phyloP scores from a whole-genome alignment of 2,888 invertebrate genomes.

The Frankliniella intonsa region DNA sequence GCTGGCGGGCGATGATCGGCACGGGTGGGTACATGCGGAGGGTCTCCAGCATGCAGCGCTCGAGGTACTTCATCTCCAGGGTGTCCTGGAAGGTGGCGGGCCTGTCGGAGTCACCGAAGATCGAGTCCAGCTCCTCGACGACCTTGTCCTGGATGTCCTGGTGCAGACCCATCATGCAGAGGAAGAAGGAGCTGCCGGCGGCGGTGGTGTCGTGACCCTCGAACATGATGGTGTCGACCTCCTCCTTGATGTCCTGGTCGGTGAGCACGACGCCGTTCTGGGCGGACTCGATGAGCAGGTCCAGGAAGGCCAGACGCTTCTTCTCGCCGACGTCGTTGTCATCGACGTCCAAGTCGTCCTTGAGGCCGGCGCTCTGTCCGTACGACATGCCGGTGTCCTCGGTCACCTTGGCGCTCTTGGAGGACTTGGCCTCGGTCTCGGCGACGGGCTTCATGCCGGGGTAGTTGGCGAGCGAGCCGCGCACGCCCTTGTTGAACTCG shows the following conservation, averaged over 20 bases:
- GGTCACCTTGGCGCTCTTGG: slow-evolving; percentile 9
- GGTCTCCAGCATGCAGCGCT: slow-evolving; percentile 72
- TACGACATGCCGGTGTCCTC: slow-evolving; percentile 48
- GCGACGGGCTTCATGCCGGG: slow-evolving; percentile 38
- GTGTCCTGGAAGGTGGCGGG: slow-evolving; percentile 73
- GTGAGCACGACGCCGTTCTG: slow-evolving; percentile 68
- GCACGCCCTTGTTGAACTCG: slow-evolving; percentile 41
- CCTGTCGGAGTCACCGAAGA: slow-evolving; percentile 73
- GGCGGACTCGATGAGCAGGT: slow-evolving; percentile 79
- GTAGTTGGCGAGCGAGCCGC: slow-evolving; percentile 39
- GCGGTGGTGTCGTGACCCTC: slow-evolving; percentile 84
- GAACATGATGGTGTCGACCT: slow-evolving; percentile 85
- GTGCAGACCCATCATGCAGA: slow-evolving; percentile 75
- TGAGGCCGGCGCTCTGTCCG: slow-evolving; percentile 66
- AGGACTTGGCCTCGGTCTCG: background rate
- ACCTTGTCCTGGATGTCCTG: slow-evolving; percentile 73
- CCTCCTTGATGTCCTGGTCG: slow-evolving; percentile 77
- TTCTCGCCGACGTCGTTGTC: slow-evolving; percentile 78
- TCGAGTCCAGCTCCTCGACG: slow-evolving; percentile 66
- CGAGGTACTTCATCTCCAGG: slow-evolving; percentile 74
- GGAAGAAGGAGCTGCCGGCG: slow-evolving; percentile 81
- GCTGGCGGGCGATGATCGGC: slow-evolving; percentile 67
- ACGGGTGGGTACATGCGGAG: slow-evolving; percentile 75
- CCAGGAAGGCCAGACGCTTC: slow-evolving; percentile 80
- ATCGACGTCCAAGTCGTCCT: slow-evolving; percentile 77